Percentiles rank a stretch among this genome's conserved stretches.
These are phyloP conservation scores for Philantomba maxwellii DNA, from an alignment of 2,113 vertebrate species.

Conservation along the genomic window DNA sequence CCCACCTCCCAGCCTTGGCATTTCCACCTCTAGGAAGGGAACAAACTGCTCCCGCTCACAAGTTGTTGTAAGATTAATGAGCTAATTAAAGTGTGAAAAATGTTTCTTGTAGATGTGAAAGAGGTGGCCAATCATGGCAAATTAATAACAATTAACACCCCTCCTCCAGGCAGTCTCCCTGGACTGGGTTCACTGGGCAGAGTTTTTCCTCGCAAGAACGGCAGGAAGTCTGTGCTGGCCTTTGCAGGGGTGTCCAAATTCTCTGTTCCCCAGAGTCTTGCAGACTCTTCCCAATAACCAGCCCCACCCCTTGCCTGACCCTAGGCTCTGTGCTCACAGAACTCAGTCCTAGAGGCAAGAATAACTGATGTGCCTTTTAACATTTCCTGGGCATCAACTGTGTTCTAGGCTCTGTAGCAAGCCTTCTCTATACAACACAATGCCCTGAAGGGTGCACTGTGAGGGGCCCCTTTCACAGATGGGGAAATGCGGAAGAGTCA, in stretches of 20 bases:
- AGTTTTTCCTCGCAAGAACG: background rate
- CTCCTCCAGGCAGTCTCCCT: conserved; percentile 38
- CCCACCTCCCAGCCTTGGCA: background rate
- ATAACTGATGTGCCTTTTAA: background rate
- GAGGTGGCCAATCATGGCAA: background rate
- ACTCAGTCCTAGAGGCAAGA: background rate
- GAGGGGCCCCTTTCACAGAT: background rate
- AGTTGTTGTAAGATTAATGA: conserved; percentile 37
- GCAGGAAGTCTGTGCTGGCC: background rate
- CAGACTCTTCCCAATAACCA: background rate
- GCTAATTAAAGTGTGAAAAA: conserved; percentile 38
- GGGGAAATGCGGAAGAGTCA: background rate
- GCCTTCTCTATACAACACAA: background rate
- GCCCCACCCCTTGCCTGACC: background rate
- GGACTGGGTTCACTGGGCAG: background rate
- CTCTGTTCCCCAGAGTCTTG: background rate
- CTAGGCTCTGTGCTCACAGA: background rate
- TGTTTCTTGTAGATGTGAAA: conserved; percentile 19
- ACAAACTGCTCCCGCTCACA: background rate
- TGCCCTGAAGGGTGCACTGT: background rate
- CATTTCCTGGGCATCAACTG: background rate
- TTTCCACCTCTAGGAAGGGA: background rate
- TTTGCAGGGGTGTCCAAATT: background rate
- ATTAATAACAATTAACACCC: background rate
- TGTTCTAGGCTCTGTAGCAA: background rate